Conservation (phyloP, 2,888 invertebrate species). For the Rhingia rostrata region DNA sequence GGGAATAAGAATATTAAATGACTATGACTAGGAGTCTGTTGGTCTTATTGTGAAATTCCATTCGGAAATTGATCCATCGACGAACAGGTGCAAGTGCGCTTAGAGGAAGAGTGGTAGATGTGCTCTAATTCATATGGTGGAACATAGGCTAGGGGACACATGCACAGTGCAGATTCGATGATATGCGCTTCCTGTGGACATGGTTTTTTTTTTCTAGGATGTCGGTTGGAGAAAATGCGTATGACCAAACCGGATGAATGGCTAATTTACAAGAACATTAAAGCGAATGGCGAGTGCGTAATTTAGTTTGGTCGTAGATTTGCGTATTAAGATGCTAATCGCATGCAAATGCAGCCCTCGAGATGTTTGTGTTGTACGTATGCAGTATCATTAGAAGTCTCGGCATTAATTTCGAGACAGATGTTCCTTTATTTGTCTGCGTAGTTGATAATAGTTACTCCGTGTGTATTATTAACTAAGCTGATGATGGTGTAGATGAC, state of each 20-base stretch:
- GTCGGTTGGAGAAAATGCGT: conserved; percentile 22
- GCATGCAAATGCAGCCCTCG: conserved; percentile 29
- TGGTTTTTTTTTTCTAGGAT: conserved; percentile 55
- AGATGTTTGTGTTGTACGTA: conserved; percentile 26
- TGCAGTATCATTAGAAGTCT: too few species aligned
- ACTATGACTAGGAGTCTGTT: conserved; percentile 64
- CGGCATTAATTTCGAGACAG: too few species aligned
- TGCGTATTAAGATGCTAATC: conserved; percentile 14
- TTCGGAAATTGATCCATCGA: conserved; percentile 67
- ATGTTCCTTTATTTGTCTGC: too few species aligned
- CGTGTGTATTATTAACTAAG: too few species aligned
- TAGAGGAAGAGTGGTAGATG: conserved; percentile 21
- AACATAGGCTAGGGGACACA: conserved; percentile 17
- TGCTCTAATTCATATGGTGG: conserved; percentile 56
- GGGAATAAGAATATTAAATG: conserved; percentile 74
- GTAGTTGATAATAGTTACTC: too few species aligned
- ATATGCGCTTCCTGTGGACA: conserved; percentile 67
- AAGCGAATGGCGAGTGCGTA: conserved; percentile 30
- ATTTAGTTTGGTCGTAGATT: conserved; percentile 22
- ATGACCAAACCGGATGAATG: conserved; percentile 51
- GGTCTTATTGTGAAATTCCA: conserved; percentile 69
- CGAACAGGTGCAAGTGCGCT: conserved; percentile 66
- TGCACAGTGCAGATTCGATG: conserved; percentile 48
- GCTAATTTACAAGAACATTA: conserved; percentile 47
- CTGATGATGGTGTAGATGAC: too few species aligned